Evolutionary conservation across 2,888 invertebrate genomes (phyloP).

Genomic region (Pandemis corylana): DNA sequence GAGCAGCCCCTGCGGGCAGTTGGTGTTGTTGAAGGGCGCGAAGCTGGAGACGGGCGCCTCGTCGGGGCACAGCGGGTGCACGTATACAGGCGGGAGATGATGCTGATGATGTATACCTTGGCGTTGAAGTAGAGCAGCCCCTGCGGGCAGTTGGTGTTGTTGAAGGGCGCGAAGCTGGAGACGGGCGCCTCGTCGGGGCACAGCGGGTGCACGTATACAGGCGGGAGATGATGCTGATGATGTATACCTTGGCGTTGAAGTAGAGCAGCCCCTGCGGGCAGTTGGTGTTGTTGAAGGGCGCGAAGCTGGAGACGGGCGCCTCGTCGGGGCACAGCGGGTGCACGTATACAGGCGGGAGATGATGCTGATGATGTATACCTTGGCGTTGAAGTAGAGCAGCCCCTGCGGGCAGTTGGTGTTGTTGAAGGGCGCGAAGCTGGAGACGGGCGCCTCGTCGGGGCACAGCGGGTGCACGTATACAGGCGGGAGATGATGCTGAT

Average conservation of each 20-base stretch:
- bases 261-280: conserved; percentile 98
- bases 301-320: conserved; percentile 88
- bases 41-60: conserved; percentile 88
- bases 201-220: conserved; percentile 96
- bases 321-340: conserved; percentile 96
- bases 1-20: conserved; percentile 97
- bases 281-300: conserved; percentile 98
- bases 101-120: conserved; percentile 79
- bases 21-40: conserved; percentile 98
- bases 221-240: too few relatives aligned
- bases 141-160: conserved; percentile 97
- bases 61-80: conserved; percentile 95
- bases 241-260: conserved; percentile 91
- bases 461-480: conserved; percentile 95
- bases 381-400: conserved; percentile 96
- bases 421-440: conserved; percentile 96
- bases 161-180: conserved; percentile 94
- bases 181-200: conserved; percentile 89
- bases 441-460: conserved; percentile 88
- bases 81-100: too few relatives aligned
- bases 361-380: conserved; percentile 73
- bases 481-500: too few relatives aligned
- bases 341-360: too few relatives aligned
- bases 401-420: conserved; percentile 98
- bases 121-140: conserved; percentile 97